Evolutionary conservation across 1,140 invertebrate genomes (phyloP).

Genomic region (Drosophila subpulchrella): DNA sequence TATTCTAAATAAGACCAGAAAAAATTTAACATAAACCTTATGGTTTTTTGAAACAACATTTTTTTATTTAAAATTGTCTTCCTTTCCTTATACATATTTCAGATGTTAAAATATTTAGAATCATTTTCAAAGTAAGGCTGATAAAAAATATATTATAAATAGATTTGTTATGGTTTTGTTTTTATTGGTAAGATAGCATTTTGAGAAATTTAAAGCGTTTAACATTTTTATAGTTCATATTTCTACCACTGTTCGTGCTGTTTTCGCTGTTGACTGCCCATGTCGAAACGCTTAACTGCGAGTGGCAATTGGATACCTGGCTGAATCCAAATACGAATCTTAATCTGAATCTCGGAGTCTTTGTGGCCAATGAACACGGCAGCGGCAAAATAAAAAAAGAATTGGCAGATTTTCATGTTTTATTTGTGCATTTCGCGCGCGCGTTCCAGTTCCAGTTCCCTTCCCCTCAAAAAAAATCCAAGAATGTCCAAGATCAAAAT

Average conservation of each 20-base stretch:
- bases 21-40: no score
- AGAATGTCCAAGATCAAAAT: conserved; percentile 25
- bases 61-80: no score
- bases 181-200: no score
- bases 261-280: conserved; percentile 45
- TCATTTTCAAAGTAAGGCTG: no score
- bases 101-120: neutral
- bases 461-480: neutral
- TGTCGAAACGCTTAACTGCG: conserved; percentile 51
- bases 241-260: conserved; percentile 27
- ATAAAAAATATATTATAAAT: no score
- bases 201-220: no score
- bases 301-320: conserved; percentile 70
- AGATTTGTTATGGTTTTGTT: neutral
- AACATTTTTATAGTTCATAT: neutral
- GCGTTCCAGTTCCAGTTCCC: conserved; percentile 22
- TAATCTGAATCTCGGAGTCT: conserved; percentile 50
- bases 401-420: conserved; percentile 7
- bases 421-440: conserved; percentile 60
- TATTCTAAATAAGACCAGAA: no score
- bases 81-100: no score
- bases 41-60: no score
- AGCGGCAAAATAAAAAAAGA: conserved; percentile 56
- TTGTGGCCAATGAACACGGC: conserved; percentile 58
- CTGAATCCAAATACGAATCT: conserved; percentile 40